Evolutionary conservation across 2,888 invertebrate species (phyloP), one percentile per base, ranked within the genome.

Genomic region (Lochmaea capreae): DNA sequence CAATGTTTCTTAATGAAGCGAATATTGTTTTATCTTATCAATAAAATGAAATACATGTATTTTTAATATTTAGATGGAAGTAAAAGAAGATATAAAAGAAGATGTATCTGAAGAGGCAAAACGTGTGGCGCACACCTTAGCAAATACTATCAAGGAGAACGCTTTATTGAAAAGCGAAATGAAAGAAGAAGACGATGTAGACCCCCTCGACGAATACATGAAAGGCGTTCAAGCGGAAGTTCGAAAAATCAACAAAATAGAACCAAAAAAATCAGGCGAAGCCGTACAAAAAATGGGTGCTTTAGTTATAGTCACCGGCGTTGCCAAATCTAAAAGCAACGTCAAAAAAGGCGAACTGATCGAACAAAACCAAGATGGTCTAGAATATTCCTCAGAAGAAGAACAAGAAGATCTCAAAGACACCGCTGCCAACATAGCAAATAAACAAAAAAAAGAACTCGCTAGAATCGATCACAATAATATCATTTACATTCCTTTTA

Each of bases 191-290:
- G 95, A 95, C 77, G 97, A 97, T 85, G 92, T 96, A 63, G 99
- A 99, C 89, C 95, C 99, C 0, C 88, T 99, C 42, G 99, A 99
- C 90, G 99, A 98, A 8, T 99, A 94, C 85, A 99, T 99, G 99
- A 93, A 93, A 87, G 95, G 83, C 72, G 92, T 93, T n/a, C 92
- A 92, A 81, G 90, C 94, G 87, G 95, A 95, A 89, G 95, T 95
- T 3, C 89, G 94, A 9, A 94, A 95, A 87, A 94, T 95, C 33
- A 94, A 94, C 83, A 92, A 93, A 86, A 85, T 92, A 73, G 93
- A 93, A 79, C 90, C 91, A 63, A 88, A 90, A 67, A 80, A 84
- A 33, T 88, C 87, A 75, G 72, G 71, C 16, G 80, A 80, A 33
- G 77, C 80, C 16, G 88, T 89, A 58, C 83, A 87, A 43, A 88